These are phyloP conservation scores for Vimba vimba DNA, from an alignment of 2,113 vertebrate species.

Conservation along the genomic window DNA sequence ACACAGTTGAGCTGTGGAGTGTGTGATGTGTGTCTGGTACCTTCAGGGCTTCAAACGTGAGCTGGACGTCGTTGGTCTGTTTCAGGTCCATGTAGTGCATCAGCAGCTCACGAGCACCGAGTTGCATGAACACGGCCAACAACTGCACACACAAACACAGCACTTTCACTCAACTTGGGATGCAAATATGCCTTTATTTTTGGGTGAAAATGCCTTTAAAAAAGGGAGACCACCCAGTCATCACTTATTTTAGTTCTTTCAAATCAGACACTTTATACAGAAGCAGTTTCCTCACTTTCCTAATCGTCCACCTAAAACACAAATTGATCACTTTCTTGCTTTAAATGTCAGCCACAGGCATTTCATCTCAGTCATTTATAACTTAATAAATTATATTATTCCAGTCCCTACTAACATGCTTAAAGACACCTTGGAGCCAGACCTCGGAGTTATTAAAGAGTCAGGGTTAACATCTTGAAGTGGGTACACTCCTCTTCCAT, in stretches of 20 bases:
- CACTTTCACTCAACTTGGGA: neutral
- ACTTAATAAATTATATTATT: too few species aligned
- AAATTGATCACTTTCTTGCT: too few species aligned
- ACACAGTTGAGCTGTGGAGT: neutral
- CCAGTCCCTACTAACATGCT: too few species aligned
- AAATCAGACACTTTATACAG: too few species aligned
- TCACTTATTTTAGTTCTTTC: too few species aligned
- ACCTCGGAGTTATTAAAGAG: neutral
- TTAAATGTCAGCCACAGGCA: too few species aligned
- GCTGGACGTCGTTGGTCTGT: conserved; percentile 93
- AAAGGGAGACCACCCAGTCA: too few species aligned
- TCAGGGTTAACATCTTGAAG: neutral
- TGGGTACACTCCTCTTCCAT: neutral
- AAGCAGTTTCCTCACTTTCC: too few species aligned
- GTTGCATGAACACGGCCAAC: conserved; percentile 97
- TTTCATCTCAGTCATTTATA: too few species aligned
- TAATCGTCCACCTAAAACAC: too few species aligned
- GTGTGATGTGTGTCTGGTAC: conserved; percentile 68
- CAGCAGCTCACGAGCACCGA: conserved; percentile 94
- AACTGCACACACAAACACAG: conserved; percentile 74
- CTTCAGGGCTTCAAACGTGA: conserved; percentile 98
- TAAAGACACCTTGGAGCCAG: too few species aligned
- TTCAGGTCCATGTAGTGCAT: conserved; percentile 98
- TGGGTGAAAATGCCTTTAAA: too few species aligned
- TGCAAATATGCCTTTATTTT: neutral